phyloP scores from a whole-genome alignment of 2,797 vertebrate genomes.

The Acipenser transmontanus region DNA sequence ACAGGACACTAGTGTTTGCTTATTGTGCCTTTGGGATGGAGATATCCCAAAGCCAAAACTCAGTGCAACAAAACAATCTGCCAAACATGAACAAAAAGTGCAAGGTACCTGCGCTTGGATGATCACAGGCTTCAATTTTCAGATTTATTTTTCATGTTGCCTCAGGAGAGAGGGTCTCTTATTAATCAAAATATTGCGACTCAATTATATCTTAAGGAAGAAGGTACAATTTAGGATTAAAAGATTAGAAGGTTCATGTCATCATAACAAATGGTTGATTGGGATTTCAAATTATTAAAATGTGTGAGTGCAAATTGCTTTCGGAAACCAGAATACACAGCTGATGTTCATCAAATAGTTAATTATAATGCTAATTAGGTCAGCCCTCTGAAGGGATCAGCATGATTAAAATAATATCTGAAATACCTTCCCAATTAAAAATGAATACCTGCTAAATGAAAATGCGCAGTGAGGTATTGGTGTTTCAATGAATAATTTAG shows the following conservation, averaged over 20 bases:
- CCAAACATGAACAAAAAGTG: no score
- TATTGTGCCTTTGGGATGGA: no score
- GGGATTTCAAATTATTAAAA: slow-evolving; percentile 20
- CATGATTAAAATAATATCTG: slow-evolving; percentile 35
- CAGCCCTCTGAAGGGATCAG: slow-evolving; percentile 47
- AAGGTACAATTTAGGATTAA: slow-evolving; percentile 58
- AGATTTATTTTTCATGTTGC: slow-evolving; percentile 5
- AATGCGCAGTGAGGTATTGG: slow-evolving; percentile 18
- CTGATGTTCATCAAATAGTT: slow-evolving; percentile 34
- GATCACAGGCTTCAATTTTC: neutral
- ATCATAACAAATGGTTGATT: slow-evolving; percentile 51
- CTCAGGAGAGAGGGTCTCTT: slow-evolving; percentile 11
- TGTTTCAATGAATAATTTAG: slow-evolving; percentile 6
- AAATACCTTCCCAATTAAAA: slow-evolving; percentile 35
- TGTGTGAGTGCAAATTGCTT: neutral
- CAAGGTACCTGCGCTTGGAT: neutral
- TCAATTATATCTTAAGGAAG: slow-evolving; percentile 26
- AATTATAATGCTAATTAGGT: slow-evolving; percentile 49
- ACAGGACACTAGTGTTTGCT: no score
- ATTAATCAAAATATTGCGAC: slow-evolving; percentile 21
- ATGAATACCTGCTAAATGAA: slow-evolving; percentile 45
- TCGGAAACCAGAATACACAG: neutral
- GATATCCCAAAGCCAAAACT: no score
- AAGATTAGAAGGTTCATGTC: slow-evolving; percentile 49
- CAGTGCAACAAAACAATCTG: no score